Evolutionary conservation across 2,797 vertebrate species (phyloP), one percentile per base, ranked within the genome.

Genomic region (Acrossocheilus wenchowensis): DNA sequence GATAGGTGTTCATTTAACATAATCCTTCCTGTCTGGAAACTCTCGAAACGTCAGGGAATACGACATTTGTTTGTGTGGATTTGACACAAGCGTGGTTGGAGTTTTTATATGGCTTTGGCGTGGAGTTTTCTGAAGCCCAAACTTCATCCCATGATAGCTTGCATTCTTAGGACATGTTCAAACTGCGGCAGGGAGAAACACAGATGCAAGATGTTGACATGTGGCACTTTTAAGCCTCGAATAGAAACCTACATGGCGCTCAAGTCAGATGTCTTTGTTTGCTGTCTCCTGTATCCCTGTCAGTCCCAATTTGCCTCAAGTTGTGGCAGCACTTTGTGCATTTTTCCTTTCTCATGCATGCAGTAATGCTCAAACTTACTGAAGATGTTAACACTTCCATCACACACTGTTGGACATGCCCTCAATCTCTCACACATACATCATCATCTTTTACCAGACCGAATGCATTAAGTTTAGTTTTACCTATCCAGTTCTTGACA

Each of bases 201-300:
- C 41, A 60, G 60, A 78, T 81, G n/a, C 69, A 39, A 80, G 57
- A 26, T 87, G 71, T 87, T 75, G 60, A 84, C 77, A 74, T 72
- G 26, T 14, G 41, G 26, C 52, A 81, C 69, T 57, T 84, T 81
- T 81, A 69, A 87, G 54, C 36, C 34, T 26, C 23, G 57, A 73
- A 84, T 66, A 66, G 82, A 87, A 84, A 80, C 36, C 48, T 72
- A 79, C 75, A 80, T 15, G 57, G 10, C 14, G 21, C 68, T 87
- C 36, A 60, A 79, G 81, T 87, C 66, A 83, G 62, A 87, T 83
- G 81, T 73, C 81, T 79, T 66, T 82, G 66, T 81, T 88, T 26
- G 54, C 71, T 45, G 17, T 64, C 30, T 69, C 83, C 15, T 3
- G 15, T 21, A 77, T 77, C 52, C 60, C 23, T 73, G 26, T 77